Evolutionary conservation across 2,113 vertebrate genomes (phyloP).

Genomic region (Neoarius graeffei): DNA sequence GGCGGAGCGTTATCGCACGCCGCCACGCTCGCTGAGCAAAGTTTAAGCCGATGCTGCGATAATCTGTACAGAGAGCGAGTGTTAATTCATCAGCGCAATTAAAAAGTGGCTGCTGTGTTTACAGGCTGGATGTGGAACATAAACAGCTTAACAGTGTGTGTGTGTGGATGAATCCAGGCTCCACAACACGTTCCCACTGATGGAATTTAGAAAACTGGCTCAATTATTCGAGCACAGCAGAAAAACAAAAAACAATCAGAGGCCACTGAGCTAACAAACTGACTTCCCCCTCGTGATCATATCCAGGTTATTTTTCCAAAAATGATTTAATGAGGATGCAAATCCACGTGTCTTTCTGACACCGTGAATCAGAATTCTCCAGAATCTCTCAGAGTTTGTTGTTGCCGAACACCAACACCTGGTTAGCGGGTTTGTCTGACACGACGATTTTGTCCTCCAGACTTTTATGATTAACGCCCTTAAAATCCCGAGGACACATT

Average conservation of each 20-base stretch:
- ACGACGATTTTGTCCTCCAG: neutral
- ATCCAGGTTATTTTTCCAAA: neutral
- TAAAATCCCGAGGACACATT: neutral
- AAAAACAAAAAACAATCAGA: neutral
- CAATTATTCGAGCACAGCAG: slow-evolving; percentile 58
- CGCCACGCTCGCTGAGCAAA: slow-evolving; percentile 75
- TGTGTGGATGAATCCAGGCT: neutral
- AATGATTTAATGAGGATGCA: neutral
- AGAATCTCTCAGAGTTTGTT: neutral
- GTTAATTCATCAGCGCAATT: slow-evolving; percentile 76
- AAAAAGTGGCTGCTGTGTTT: slow-evolving; percentile 78
- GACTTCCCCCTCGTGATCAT: neutral
- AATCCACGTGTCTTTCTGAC: neutral
- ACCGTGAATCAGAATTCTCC: neutral
- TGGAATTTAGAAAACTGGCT: slow-evolving; percentile 74
- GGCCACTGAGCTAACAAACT: slow-evolving; percentile 2
- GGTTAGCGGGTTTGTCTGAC: slow-evolving; percentile 41
- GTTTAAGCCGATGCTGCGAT: slow-evolving; percentile 80
- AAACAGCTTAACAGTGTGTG: slow-evolving; percentile 71
- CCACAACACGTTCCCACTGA: slow-evolving; percentile 50
- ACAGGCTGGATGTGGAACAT: slow-evolving; percentile 76
- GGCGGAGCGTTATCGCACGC: slow-evolving; percentile 70
- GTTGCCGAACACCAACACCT: slow-evolving; percentile 41
- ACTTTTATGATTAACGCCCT: neutral
- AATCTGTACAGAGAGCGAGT: slow-evolving; percentile 70